Evolutionary conservation across 2,113 vertebrate genomes (phyloP), one percentile per base, ranked within the genome.

Genomic region (Ctenodactylus gundi): DNA sequence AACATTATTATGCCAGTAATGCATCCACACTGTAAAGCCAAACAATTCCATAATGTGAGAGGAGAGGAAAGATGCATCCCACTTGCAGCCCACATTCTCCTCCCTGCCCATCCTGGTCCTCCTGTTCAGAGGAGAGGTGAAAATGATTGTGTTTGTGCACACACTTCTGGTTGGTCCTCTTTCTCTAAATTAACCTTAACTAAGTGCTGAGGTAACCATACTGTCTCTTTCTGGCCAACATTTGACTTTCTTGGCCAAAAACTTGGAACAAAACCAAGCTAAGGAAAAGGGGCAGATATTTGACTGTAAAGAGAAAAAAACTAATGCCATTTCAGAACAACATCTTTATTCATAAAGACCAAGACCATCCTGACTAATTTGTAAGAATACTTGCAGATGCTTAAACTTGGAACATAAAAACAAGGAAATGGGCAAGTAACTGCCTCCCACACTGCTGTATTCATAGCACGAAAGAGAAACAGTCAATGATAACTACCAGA

Each of bases 381-480:
- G 72, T 11, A 95, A 78, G 70, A 94, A 96, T 18, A 94, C n/a
- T 62, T 91, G 89, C 91, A 93, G 91, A 96, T 62, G 84, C 64
- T 95, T 85, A 44, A 84, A 82, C 39, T 27, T 76, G 75, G 78
- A 62, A 70, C 13, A 68, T 53, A 44, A 68, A 90, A 64, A 64
- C 67, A 78, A 80, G 53, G 39, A 78, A 55, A 41, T n/a, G 39
- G 90, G 88, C 20, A 53, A 67, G 68, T 44, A 46, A 20, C 76
- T n/a, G 51, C 53, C 81, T 77, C 85, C 85, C 36, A 87, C 51
- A 44, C 51, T 23, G 62, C 39, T 77, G 51, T 90, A 90, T 75
- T 93, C 85, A 93, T 39, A 91, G 91, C 64, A 34, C 1, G 34
- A 41, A 77, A 39, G 77, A 85, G 36, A 82, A 58, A 1, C 0